Conservation (phyloP, 2,113 vertebrate genomes). For the Pluvianellus socialis region DNA sequence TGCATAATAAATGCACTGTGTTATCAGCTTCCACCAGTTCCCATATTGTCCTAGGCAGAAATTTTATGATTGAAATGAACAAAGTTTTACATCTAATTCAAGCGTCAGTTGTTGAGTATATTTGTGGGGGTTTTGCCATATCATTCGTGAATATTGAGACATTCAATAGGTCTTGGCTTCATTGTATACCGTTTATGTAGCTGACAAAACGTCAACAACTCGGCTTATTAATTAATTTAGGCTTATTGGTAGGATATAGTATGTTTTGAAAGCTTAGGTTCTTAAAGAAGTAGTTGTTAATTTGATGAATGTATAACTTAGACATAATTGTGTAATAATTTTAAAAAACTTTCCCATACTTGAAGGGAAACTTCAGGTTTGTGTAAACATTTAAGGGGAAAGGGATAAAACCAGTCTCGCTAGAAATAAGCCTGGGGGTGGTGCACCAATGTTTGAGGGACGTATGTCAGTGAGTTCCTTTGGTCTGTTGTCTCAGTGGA, state of each 20-base stretch:
- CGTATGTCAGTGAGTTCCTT: not conserved
- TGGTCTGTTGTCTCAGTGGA: not conserved
- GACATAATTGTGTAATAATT: not conserved
- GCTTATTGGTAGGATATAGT: not conserved
- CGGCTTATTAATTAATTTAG: not conserved
- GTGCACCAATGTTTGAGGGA: not conserved
- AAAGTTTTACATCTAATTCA: not conserved
- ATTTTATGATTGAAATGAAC: not conserved
- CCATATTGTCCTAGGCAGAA: not conserved
- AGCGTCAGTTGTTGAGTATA: not conserved
- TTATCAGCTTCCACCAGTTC: not conserved
- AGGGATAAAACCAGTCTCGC: not conserved
- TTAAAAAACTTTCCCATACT: not conserved
- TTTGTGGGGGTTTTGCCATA: not conserved
- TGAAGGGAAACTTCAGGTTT: not conserved
- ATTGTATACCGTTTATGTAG: not conserved
- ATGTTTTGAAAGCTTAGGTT: not conserved
- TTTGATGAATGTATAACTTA: not conserved
- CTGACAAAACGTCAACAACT: not conserved
- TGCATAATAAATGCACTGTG: not conserved
- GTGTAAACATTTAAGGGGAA: not conserved
- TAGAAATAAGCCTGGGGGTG: not conserved
- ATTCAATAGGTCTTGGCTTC: not conserved
- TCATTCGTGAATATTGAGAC: not conserved
- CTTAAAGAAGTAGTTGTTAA: not conserved